Base-by-base conservation (phyloP, 1,140 invertebrate genomes). In the Pogonognathellus flavescens region DNA sequence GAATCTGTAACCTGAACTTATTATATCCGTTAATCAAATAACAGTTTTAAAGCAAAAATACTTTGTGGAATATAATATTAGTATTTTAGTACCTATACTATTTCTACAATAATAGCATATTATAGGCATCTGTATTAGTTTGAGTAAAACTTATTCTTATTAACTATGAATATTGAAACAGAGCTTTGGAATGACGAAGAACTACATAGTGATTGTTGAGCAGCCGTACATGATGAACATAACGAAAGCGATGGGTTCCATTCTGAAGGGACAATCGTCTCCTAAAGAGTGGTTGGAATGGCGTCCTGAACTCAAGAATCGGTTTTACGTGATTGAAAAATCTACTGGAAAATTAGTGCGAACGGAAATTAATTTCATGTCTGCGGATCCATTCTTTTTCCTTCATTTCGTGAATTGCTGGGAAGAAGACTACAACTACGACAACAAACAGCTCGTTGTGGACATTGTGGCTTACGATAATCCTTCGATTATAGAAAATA, bases 381-480 rank as follows among this genome's bases (percentile, higher is more conserved):
- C 82, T 25, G 6, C 53, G 5, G 85, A 88, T 49, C 80, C 87
- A 0, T 88, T 88, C 62, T 88, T 88, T 62, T 88, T 84, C 20
- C 83, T 88, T 13, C 85, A 88, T 55, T 60, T 86, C 13, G 86
- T 86, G 41, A 88, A 88, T 50, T 86, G 85, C 18, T 88, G 81
- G 52, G 87, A 88, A 80, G 85, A 88, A 10, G 82, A 93, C 88
- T 89, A 91, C 11, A 93, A 91, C 88, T 93, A 93, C 89, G 91
- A 92, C 14, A 89, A 92, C 80, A 91, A 89, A 66, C 90, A 92
- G 62, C 25, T 87, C 0, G 86, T 87, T 14, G 18, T 87, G 13
- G 82, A 87, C 18, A 25, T 87, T 9, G 59, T 52, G 10, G 57
- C 53, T 6, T 87, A 83, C 20, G 66, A 85, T 18, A 81, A 86